A percentile compares a stretch with the other conserved stretches of the same genome.
phyloP scores from a whole-genome alignment of 2,888 invertebrate genomes.

The Hypolimnas misippus region DNA sequence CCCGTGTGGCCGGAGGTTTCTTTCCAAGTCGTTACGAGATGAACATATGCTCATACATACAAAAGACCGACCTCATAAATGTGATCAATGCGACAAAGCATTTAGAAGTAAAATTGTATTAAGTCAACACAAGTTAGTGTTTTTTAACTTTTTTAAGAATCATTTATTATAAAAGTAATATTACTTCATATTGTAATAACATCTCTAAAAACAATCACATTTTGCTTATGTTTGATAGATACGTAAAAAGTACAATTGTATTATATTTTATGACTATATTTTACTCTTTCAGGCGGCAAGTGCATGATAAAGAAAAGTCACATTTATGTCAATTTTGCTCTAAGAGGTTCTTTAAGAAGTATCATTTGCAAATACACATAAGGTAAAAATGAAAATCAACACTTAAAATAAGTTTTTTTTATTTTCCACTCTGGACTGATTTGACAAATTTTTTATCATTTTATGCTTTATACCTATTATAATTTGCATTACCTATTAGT shows the following conservation, averaged over 20 bases:
- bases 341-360: constrained; percentile 75
- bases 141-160: no score
- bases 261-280: no score
- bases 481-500: background rate
- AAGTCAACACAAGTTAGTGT: constrained; percentile 62
- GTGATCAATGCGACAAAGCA: constrained; percentile 62
- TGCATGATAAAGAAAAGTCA: constrained; percentile 71
- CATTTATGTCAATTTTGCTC: constrained; percentile 78
- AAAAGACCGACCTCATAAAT: constrained; percentile 61
- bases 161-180: no score
- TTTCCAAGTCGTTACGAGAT: constrained; percentile 54
- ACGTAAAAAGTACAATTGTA: no score
- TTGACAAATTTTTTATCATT: background rate
- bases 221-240: no score
- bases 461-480: no score
- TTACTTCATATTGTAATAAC: no score
- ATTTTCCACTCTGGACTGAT: no score
- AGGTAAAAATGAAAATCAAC: constrained; percentile 56
- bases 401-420: no score
- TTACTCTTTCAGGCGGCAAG: constrained; percentile 69
- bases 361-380: constrained; percentile 69
- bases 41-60: constrained; percentile 64
- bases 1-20: constrained; percentile 61
- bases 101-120: constrained; percentile 58
- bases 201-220: no score